phyloP scores from a whole-genome alignment of 2,113 vertebrate genomes.

The Tychaedon coryphoeus region DNA sequence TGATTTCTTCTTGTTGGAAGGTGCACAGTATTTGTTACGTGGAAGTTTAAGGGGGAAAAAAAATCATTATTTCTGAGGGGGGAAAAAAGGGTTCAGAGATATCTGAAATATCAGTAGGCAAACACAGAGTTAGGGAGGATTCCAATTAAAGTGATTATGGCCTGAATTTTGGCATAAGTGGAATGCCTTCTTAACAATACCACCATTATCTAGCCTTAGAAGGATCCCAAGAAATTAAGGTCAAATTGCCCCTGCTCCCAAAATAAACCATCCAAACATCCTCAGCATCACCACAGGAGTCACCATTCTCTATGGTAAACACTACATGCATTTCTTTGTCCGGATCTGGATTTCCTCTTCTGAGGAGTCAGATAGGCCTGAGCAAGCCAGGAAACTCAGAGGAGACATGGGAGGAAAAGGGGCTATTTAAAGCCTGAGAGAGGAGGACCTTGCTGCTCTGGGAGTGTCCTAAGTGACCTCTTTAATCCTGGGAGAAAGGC shows the following conservation, averaged over 20 bases:
- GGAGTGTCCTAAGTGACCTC: slow-evolving; percentile 56
- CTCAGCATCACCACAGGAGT: neutral
- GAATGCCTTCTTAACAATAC: neutral
- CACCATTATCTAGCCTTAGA: neutral
- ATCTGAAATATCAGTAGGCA: neutral
- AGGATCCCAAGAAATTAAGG: neutral
- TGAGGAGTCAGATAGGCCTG: neutral
- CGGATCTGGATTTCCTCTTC: neutral
- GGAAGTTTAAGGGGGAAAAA: neutral
- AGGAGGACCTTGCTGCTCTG: neutral
- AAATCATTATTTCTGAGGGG: neutral
- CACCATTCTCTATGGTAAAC: neutral
- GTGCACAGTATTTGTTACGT: neutral
- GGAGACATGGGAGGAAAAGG: neutral
- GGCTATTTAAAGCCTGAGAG: slow-evolving; percentile 59
- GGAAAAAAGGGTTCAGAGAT: neutral
- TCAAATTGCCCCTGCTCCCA: neutral
- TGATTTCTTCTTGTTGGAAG: neutral
- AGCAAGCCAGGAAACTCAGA: slow-evolving; percentile 5
- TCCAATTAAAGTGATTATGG: neutral
- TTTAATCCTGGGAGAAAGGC: slow-evolving; percentile 65
- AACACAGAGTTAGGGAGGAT: neutral
- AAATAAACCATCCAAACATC: neutral
- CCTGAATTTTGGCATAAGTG: neutral
- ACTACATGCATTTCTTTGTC: neutral